These are phyloP conservation scores for Caenorhabditis parvicauda DNA, from an alignment of 2,888 invertebrate genomes.

Conservation along the genomic window DNA sequence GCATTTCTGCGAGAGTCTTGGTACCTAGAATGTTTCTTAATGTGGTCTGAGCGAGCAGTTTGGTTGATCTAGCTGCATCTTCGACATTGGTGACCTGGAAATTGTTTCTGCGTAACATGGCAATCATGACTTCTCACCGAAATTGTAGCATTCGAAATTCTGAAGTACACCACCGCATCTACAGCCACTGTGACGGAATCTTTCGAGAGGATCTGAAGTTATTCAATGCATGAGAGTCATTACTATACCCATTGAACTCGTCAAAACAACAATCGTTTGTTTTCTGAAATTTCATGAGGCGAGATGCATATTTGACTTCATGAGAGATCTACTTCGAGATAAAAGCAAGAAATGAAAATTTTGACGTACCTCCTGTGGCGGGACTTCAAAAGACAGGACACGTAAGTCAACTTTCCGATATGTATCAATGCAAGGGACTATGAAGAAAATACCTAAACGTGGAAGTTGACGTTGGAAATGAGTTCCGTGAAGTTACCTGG, in stretches of 20 bases:
- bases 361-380: conserved; percentile 83
- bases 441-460: conserved; percentile 68
- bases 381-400: conserved; percentile 92
- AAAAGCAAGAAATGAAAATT: not conserved
- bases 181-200: conserved; percentile 97
- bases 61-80: conserved; percentile 64
- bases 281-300: not conserved
- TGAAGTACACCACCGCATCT: conserved; percentile 74
- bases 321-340: not conserved
- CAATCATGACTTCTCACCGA: conserved; percentile 67
- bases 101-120: not conserved
- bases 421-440: conserved; percentile 70
- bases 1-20: conserved; percentile 88
- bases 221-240: too few species aligned
- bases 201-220: conserved; percentile 65
- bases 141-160: conserved; percentile 90
- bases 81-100: conserved; percentile 66
- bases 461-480: too few species aligned
- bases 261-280: not conserved
- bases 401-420: conserved; percentile 80
- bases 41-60: conserved; percentile 66
- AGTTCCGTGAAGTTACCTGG: conserved; percentile 42
- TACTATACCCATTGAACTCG: not conserved
- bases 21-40: conserved; percentile 67
- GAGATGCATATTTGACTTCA: too few species aligned